Evolutionary conservation across 2,888 invertebrate genomes (phyloP), one percentile per base, ranked within the genome.

Genomic region (Andrena dorsata): DNA sequence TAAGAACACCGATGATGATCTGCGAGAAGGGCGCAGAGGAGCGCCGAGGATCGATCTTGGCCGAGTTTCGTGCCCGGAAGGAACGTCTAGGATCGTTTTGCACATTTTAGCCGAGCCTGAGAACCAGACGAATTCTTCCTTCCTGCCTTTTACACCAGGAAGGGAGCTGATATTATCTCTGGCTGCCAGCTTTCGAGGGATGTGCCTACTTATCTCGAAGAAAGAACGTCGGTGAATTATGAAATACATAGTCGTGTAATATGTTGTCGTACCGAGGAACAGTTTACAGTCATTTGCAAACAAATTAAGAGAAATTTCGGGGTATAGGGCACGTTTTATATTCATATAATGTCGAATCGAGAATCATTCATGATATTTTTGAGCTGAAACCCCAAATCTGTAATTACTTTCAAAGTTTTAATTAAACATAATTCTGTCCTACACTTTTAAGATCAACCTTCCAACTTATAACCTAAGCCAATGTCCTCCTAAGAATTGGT

Each of bases 1-100:
- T 86, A 87, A 85, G 82, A 73, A 41, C 53, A 58, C n/a, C 63
- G 66, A 51, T 32, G 66, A 74, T 71, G 80, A 72, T 58, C 61
- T 26, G 41, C 8, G 49, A 23, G 41, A 41, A 41, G 47, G 28
- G 47, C 63, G 51, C 47, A n/a, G 20, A 20, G 65, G n/a, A 30
- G 41, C 8, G 41, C 5, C n/a, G 56, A 13, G 64, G 58, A 64
- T 69, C 68, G 71, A 63, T 63, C 49, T 51, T 61, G 63, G 56
- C 74, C 72, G 30, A 72, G 77, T 84, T 83, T 82, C 76, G 71
- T 83, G 90, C 90, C 90, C 88, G 90, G 88, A 90, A 90, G 90
- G 88, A 89, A 89, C 86, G 85, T 89, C 90, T 89, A 88, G 88
- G 86, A 84, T 79, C 87, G 85, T 88, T 90, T 90, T 89, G 86